Evolutionary conservation across 2,113 vertebrate genomes (phyloP), one percentile per base, ranked within the genome.

Genomic region (Apteryx owenii): DNA sequence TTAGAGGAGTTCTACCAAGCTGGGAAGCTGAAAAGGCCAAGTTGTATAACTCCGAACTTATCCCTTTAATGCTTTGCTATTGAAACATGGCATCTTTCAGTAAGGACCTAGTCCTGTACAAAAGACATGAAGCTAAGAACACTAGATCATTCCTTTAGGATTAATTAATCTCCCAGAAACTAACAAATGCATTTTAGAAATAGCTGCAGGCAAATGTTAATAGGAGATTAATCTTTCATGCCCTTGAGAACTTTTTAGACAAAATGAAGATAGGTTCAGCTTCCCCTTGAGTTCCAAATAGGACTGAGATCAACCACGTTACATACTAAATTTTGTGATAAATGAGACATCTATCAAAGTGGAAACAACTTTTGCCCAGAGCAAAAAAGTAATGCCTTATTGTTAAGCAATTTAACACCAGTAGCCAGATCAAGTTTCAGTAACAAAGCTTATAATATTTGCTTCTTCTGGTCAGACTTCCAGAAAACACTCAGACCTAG

Each of bases 121-220:
- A 93, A 96, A 92, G 4, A 26, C 85, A 89, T 84, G 91, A 81
- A 82, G 61, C 56, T 88, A 93, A 88, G 66, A 97, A 95, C 70
- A 69, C 66, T 90, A 93, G 62, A 88, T 91, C 65, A 86, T 91
- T 92, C 79, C 93, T 96, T 94, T 76, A 87, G 90, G 90, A 96
- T 96, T 93, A 94, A 96, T 97, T 96, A 94, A 94, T 95, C 95
- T 97, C 76, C 80, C 82, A 93, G 90, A 96, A 97, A 93, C 33
- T 66, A 93, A 93, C 26, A 53, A 93, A 95, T 70, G 51, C 61
- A 58, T 93, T 97, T 96, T 89, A 89, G 91, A 96, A 95, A 95
- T 69, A 88, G 85, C 92, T 93, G 58, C 75, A 95, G 92, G 85
- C 89, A 95, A 96, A 91, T 95, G 85, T 97, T 96, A 97, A 96